Base-by-base conservation (phyloP, 2,888 invertebrate genomes). In the Pristionchus maxplancki region DNA sequence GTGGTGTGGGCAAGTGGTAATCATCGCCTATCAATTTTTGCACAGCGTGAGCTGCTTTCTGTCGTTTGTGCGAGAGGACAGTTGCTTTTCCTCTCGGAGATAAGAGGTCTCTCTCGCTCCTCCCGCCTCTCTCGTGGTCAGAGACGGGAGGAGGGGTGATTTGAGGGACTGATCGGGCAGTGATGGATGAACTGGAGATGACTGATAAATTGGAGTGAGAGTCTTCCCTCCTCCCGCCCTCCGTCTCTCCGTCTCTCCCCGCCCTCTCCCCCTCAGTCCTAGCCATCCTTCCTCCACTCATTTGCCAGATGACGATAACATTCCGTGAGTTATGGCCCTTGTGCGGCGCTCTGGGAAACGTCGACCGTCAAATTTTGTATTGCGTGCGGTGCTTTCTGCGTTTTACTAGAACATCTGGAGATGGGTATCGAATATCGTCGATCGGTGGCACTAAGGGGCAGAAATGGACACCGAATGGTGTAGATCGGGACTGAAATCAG, bases 191-290 rank as follows among this genome's bases (percentile, higher is more conserved):
- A 78, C 24, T 78, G n/a, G 37, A 44, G 74, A 44, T 20, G 74
- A 78, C 74, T 78, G 85, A 88, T 86, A 84, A 88, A 89, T 86
- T 88, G 71, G 37, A 15, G n/a, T n/a, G 28, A 24, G 74, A 71
- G 34, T 85, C 86, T 28, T 58, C 67, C 34, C 31, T 24, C 74
- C 28, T 44, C 44, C n/a, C n/a, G n/a, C n/a, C n/a, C 44, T 44
- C 74, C 44, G 24, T 78, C 74, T 64, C 71, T 81, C 81, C 37
- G 34, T 48, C 71, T 83, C 74, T 50, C 81, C 62, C 82, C 81
- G 44, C 78, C 84, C 71, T 83, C 88, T 88, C 88, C 78, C 58
- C 89, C 71, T 89, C 85, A 89, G 44, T 44, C 88, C 89, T 87
- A 87, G 88, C 89, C 87, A n/a, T 84, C 84, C 84, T 71, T 87